phyloP scores from a whole-genome alignment of 2,797 vertebrate species.

The Potorous gilbertii region DNA sequence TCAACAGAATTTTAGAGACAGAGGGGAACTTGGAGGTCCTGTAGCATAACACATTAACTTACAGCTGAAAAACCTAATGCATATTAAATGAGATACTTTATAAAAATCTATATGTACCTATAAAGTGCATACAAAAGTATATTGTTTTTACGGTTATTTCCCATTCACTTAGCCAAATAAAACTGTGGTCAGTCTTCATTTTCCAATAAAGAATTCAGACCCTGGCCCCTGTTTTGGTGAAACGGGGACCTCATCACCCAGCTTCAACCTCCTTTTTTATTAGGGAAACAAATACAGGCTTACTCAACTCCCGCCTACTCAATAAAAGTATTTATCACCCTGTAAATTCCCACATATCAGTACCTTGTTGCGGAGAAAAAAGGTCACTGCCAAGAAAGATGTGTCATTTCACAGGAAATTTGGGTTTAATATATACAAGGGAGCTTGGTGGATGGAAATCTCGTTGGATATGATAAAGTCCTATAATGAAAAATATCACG shows the following conservation, averaged over 20 bases:
- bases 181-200: conserved; percentile 4
- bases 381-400: conserved; percentile 77
- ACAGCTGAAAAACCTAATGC: background rate
- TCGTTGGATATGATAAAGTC: conserved; percentile 85
- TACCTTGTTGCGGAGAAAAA: conserved; percentile 83
- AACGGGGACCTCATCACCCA: conserved; percentile 60
- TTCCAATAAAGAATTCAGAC: background rate
- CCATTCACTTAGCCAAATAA: background rate
- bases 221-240: background rate
- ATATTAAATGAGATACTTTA: background rate
- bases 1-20: background rate
- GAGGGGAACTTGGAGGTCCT: background rate
- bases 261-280: conserved; percentile 76
- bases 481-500: conserved; percentile 86
- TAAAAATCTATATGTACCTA: background rate
- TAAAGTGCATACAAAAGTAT: background rate
- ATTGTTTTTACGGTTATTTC: background rate
- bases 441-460: conserved; percentile 78
- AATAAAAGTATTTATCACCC: conserved; percentile 84
- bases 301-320: conserved; percentile 76
- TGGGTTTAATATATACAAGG: conserved; percentile 77
- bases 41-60: background rate
- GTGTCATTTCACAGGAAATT: conserved; percentile 82
- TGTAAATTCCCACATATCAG: conserved; percentile 85
- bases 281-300: conserved; percentile 78